Base-by-base conservation (phyloP, 2,113 vertebrate genomes). In the Sterrhoptilus dennistouni region DNA sequence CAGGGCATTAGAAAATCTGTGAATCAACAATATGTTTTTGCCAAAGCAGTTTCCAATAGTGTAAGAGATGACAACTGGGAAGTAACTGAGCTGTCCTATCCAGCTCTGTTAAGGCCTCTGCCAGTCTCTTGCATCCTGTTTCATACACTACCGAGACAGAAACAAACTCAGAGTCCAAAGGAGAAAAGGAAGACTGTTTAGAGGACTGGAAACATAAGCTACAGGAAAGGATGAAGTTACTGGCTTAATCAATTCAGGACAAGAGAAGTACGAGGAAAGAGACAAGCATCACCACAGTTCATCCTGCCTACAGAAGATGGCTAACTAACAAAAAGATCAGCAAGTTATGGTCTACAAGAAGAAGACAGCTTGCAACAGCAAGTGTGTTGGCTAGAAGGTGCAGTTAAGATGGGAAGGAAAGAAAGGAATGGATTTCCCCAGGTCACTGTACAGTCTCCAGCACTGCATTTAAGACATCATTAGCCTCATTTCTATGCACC, bases 301-400 rank as follows among this genome's bases (percentile, higher is more conserved):
- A 87, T 7, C 12, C 14, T 82, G 50, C 27, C 29, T 70, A 54
- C 2, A 35, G 35, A 77, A 42, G 14, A 20, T 2, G 16, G 13
- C 29, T 64, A 53, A 45, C 16, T 53, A 66, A 83, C 31, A 21
- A 44, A 90, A 90, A 25, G 7, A 27, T 28, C 21, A 28, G 38
- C 18, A 59, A 53, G 16, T 24, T 72, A 53, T n/a, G 12, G 19
- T 36, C 38, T 15, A 29, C 49, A 16, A 74, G 23, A 72, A 45
- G 27, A 85, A 3, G 27, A 25, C 8, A 86, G 18, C 19, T 66
- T 86, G 40, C 14, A 88, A 81, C 4, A 60, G 14, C 7, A 28
- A 47, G n/a, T 31, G 7, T 54, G 70, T 54, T 31, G 28, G 24
- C 6, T 33, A 38, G 0, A 0, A 12, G 9, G 7, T 23, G 9